phyloP scores from a whole-genome alignment of 2,888 invertebrate species.

The Cheiracanthium punctorium region DNA sequence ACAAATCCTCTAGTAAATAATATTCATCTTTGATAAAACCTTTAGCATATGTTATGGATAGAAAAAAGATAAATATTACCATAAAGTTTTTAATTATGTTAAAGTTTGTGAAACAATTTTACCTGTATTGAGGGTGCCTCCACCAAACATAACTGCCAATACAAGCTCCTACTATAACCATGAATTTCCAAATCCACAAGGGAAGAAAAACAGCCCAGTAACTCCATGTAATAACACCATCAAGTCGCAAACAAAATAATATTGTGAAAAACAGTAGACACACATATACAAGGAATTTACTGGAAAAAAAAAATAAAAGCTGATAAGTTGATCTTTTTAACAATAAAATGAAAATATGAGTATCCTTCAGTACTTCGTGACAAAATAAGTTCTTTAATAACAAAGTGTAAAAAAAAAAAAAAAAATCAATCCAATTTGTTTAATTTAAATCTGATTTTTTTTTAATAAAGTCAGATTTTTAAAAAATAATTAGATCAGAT shows the following conservation, averaged over 20 bases:
- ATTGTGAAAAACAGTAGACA: slow-evolving; percentile 93
- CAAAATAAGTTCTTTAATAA: no score
- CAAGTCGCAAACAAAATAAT: slow-evolving; percentile 91
- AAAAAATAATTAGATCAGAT: no score
- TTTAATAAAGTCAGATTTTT: no score
- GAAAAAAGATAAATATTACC: no score
- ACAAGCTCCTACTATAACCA: slow-evolving; percentile 92
- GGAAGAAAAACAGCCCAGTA: slow-evolving; percentile 97
- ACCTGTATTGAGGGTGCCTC: slow-evolving; percentile 96
- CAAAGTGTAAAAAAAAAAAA: no score
- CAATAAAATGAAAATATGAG: neutral
- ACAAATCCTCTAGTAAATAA: no score
- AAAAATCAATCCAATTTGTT: neutral
- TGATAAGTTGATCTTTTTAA: neutral
- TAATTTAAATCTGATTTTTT: no score
- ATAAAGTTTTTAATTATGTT: no score
- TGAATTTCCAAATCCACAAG: slow-evolving; percentile 95
- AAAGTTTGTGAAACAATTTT: no score
- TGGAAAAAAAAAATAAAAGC: slow-evolving; percentile 79
- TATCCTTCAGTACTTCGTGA: no score
- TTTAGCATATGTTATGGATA: no score
- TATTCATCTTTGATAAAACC: no score
- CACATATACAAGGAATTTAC: slow-evolving; percentile 97
- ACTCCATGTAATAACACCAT: slow-evolving; percentile 90
- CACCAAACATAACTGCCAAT: slow-evolving; percentile 97